These are phyloP conservation scores for Thunnus thynnus DNA, from an alignment of 2,113 vertebrate genomes.

Conservation along the genomic window DNA sequence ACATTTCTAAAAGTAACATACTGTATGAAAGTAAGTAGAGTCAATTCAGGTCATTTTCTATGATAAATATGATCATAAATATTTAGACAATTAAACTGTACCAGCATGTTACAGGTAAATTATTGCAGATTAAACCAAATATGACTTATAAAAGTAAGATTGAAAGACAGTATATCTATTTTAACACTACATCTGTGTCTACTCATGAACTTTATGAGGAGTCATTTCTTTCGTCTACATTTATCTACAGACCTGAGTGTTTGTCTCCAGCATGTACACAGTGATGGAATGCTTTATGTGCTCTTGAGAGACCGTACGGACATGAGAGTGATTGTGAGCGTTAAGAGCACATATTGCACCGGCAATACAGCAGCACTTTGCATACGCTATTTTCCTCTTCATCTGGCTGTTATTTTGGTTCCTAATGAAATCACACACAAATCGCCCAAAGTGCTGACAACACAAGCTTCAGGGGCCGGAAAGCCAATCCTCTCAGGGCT, in stretches of 20 bases:
- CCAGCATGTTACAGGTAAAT: too few species aligned
- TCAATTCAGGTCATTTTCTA: too few species aligned
- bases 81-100: too few species aligned
- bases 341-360: slow-evolving; percentile 68
- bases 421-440: slow-evolving; percentile 86
- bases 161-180: neutral
- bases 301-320: slow-evolving; percentile 41
- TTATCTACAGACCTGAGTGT: slow-evolving; percentile 36
- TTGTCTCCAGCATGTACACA: slow-evolving; percentile 26
- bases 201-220: slow-evolving; percentile 4
- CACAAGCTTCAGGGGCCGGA: slow-evolving; percentile 78
- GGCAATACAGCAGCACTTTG: slow-evolving; percentile 74
- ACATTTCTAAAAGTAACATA: too few species aligned
- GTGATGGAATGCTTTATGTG: slow-evolving; percentile 55
- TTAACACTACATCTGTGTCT: neutral
- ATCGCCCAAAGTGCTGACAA: slow-evolving; percentile 87
- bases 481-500: slow-evolving; percentile 85
- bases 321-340: slow-evolving; percentile 14
- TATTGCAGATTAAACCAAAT: too few species aligned
- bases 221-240: slow-evolving; percentile 6
- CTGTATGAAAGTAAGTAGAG: too few species aligned
- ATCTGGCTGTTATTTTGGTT: slow-evolving; percentile 81
- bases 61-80: too few species aligned
- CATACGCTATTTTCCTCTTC: slow-evolving; percentile 80
- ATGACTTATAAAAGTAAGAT: too few species aligned